Conservation (phyloP, 2,888 invertebrate genomes). For the Polyommatus iphigenia region DNA sequence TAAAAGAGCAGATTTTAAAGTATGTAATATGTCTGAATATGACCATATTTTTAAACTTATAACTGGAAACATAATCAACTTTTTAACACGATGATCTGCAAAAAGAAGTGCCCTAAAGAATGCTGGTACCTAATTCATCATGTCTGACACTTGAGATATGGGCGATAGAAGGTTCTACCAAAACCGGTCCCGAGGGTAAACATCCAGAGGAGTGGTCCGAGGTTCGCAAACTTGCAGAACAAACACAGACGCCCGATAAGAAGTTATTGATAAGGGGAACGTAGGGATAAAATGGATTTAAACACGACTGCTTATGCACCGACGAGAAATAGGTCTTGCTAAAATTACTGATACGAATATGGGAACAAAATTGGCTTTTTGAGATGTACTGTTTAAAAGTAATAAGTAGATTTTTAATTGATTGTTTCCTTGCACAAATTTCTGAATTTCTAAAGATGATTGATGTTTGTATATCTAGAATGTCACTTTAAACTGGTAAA, state of each 20-base stretch:
- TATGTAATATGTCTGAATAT: no score
- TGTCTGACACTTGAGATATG: conserved; percentile 8
- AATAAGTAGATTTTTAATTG: background rate
- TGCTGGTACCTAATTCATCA: conserved; percentile 1
- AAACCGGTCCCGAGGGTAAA: conserved; percentile 18
- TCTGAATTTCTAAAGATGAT: no score
- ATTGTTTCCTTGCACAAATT: no score
- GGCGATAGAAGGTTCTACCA: background rate
- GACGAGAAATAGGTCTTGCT: background rate
- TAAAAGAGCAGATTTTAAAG: no score
- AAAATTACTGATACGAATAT: background rate
- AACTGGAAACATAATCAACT: no score
- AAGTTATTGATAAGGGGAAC: conserved; percentile 33
- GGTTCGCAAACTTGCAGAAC: conserved; percentile 35
- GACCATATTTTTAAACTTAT: no score
- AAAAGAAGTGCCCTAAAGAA: background rate
- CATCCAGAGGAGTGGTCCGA: conserved; percentile 38
- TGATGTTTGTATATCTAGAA: background rate
- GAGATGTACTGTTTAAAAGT: background rate
- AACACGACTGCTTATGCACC: background rate
- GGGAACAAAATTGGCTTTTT: background rate
- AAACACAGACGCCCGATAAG: conserved; percentile 39
- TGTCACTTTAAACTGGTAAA: background rate
- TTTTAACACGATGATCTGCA: background rate
- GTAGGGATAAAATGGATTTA: background rate